Evolutionary conservation across 2,888 invertebrate genomes (phyloP).

Genomic region (Chloromyia formosa): DNA sequence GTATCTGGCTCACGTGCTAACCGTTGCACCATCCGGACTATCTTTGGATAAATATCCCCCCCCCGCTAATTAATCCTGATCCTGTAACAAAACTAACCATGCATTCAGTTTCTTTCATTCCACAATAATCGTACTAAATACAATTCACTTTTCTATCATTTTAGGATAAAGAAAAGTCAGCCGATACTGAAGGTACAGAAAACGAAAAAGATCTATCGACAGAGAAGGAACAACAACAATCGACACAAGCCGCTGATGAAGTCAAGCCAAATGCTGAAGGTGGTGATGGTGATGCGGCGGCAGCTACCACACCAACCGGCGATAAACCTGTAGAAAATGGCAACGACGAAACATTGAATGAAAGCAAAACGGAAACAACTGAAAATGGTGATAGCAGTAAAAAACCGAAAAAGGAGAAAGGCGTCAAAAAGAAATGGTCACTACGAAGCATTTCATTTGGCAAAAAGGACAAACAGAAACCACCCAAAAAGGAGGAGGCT

Average conservation of each 20-base stretch:
- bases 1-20: too few species aligned
- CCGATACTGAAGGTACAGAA: constrained; percentile 68
- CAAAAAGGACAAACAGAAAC: constrained; percentile 87
- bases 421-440: constrained; percentile 89
- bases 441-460: constrained; percentile 88
- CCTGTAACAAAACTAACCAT: too few species aligned
- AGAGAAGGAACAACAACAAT: constrained; percentile 68
- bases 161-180: constrained; percentile 71
- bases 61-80: too few species aligned
- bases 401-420: constrained; percentile 75
- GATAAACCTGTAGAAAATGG: constrained; percentile 66
- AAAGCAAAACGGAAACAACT: constrained; percentile 66
- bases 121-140: too few species aligned
- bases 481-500: constrained; percentile 71
- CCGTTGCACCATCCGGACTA: too few species aligned
- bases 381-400: constrained; percentile 61
- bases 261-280: constrained; percentile 44
- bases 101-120: too few species aligned
- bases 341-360: constrained; percentile 66
- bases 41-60: too few species aligned
- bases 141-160: constrained; percentile 41
- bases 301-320: constrained; percentile 46
- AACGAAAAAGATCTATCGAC: constrained; percentile 76
- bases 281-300: constrained; percentile 50
- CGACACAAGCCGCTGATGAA: constrained; percentile 24